A percentile compares a stretch with the other conserved stretches of the same genome.
Conservation (phyloP, 2,113 vertebrate species). For the rat (Rattus norvegicus) region DNA sequence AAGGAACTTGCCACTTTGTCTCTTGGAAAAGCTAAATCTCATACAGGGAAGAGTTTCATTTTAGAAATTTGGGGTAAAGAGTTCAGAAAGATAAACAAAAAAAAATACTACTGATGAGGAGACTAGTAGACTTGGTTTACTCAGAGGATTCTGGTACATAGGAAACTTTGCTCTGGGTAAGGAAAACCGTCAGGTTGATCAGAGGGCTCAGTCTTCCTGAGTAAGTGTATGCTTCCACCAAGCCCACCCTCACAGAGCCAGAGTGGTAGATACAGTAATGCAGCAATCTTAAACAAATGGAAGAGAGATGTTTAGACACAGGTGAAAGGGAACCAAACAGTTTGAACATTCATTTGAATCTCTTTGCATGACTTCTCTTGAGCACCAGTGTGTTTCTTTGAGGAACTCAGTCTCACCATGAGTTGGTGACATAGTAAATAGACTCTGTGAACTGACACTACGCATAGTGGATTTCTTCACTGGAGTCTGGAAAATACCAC, state of each 20-base stretch:
- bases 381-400: background rate
- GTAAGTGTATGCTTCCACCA: background rate
- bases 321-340: background rate
- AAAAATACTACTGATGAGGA: rapidly evolving
- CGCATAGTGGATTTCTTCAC: background rate
- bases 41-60: background rate
- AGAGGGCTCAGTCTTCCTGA: background rate
- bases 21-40: slow-evolving; percentile 14
- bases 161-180: background rate
- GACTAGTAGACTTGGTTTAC: background rate
- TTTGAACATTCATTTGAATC: slow-evolving; percentile 7
- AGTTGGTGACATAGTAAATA: background rate
- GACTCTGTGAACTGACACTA: background rate
- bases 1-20: background rate
- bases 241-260: background rate
- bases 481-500: background rate
- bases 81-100: background rate
- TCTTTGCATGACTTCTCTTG: background rate
- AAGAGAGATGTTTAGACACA: background rate
- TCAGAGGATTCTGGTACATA: background rate
- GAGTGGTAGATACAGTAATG: background rate
- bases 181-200: background rate
- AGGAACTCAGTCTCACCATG: background rate
- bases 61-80: background rate
- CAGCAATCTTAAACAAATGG: slow-evolving; percentile 29